These are phyloP conservation scores for Neomicropteryx cornuta DNA, from an alignment of 1,140 invertebrate species.

Conservation along the genomic window DNA sequence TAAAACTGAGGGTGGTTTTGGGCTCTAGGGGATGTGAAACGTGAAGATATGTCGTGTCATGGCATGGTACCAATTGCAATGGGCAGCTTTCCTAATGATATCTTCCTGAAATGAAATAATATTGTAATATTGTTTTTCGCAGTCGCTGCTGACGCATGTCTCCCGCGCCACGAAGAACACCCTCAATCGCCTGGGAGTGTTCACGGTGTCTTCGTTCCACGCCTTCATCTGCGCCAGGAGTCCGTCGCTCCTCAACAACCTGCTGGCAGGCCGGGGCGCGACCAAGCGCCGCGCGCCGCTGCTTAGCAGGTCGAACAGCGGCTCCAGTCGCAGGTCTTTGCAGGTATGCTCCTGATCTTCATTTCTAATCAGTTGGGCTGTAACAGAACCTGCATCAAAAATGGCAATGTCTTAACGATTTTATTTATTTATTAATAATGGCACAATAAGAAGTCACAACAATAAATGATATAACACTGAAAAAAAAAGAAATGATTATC, in stretches of 20 bases:
- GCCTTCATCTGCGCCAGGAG: constrained; percentile 93
- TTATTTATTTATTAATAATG: no score
- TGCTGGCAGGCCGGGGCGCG: constrained; percentile 79
- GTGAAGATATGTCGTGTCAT: no score
- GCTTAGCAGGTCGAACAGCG: constrained; percentile 80
- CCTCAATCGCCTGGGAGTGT: constrained; percentile 89
- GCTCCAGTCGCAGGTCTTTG: constrained; percentile 67
- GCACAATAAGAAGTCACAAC: no score
- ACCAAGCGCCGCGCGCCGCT: constrained; percentile 78
- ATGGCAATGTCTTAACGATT: no score
- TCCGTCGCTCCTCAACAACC: constrained; percentile 83
- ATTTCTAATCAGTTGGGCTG: constrained; percentile 2
- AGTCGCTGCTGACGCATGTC: constrained; percentile 91
- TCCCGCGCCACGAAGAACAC: constrained; percentile 90
- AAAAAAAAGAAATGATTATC: no score
- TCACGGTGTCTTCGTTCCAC: constrained; percentile 96
- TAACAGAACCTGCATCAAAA: background rate
- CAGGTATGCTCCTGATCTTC: constrained; percentile 50
- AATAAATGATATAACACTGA: no score
- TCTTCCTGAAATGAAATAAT: no score
- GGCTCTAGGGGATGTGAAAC: no score
- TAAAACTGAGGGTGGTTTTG: no score
- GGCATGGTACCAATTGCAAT: no score
- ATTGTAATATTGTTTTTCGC: constrained; percentile 32
- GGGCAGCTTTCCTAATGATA: no score